Evolutionary conservation across 2,113 vertebrate genomes (phyloP).

Genomic region (Apteryx mantelli): DNA sequence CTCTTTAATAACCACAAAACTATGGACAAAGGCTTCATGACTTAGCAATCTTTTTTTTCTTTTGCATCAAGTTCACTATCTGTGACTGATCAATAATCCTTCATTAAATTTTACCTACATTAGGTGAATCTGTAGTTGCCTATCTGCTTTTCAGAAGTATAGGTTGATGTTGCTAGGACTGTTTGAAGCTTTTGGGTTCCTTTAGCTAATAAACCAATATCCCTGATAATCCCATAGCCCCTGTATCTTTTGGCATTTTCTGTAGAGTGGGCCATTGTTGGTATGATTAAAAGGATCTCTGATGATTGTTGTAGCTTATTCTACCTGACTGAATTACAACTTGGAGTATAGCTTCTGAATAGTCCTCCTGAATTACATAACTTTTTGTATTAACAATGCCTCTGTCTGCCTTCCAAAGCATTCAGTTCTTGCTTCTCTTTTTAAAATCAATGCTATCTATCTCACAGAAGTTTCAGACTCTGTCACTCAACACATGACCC

Average conservation of each 20-base stretch:
- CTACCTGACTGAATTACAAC: not conserved
- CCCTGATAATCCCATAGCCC: not conserved
- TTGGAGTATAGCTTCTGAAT: not conserved
- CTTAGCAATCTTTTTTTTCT: not conserved
- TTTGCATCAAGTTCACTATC: not conserved
- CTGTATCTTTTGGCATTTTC: conserved; percentile 16
- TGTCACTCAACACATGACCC: not conserved
- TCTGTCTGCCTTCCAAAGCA: not conserved
- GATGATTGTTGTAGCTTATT: not conserved
- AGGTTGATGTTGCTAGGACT: not conserved
- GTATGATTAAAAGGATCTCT: conserved; percentile 16
- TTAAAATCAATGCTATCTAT: not conserved
- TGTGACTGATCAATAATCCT: not conserved
- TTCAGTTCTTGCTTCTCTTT: not conserved
- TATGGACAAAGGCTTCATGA: not conserved
- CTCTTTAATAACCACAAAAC: not conserved
- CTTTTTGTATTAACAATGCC: not conserved
- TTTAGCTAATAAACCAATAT: not conserved
- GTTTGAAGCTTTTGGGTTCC: not conserved
- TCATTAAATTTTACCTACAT: conserved; percentile 54
- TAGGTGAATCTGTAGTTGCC: conserved; percentile 45
- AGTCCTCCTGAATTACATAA: not conserved
- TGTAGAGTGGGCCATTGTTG: not conserved
- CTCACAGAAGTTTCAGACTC: not conserved
- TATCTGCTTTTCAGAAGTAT: conserved; percentile 32